Percentiles rank a stretch among this genome's conserved stretches.
These are phyloP conservation scores for Mugil cephalus DNA, from an alignment of 2,113 vertebrate species.

Conservation along the genomic window DNA sequence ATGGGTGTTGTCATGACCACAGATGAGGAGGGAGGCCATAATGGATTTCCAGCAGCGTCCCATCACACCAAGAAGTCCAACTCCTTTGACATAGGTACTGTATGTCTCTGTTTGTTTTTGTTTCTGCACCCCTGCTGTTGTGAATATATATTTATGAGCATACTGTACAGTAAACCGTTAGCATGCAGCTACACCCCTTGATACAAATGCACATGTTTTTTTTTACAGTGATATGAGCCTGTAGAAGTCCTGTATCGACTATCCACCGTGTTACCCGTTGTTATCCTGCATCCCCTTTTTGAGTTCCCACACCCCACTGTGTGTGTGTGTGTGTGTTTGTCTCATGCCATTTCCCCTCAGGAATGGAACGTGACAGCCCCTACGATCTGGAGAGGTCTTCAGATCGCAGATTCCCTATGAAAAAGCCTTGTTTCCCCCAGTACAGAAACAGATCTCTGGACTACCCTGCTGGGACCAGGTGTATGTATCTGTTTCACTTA, in stretches of 20 bases:
- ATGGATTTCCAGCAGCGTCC: conserved; percentile 67
- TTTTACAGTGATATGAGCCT: conserved; percentile 39
- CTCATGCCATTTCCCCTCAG: conserved; percentile 75
- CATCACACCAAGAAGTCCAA: conserved; percentile 81
- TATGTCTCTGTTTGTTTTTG: background rate
- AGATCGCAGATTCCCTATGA: conserved; percentile 82
- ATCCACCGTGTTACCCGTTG: conserved; percentile 11
- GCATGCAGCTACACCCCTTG: conserved; percentile 11
- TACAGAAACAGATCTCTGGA: conserved; percentile 85
- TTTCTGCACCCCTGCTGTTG: conserved; percentile 8
- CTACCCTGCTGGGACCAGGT: conserved; percentile 74
- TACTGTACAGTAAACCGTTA: background rate
- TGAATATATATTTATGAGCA: background rate
- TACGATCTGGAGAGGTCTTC: conserved; percentile 82
- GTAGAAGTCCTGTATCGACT: conserved; percentile 9
- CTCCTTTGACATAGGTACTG: conserved; percentile 84
- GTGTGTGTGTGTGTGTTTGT: conserved; percentile 48
- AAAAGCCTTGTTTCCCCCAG: conserved; percentile 81
- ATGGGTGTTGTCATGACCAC: conserved; percentile 14
- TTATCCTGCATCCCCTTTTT: conserved; percentile 18
- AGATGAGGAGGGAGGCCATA: conserved; percentile 72
- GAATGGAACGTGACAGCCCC: conserved; percentile 78
- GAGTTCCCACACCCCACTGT: conserved; percentile 33
- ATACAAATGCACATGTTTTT: conserved; percentile 9
- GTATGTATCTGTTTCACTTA: conserved; percentile 68